Percentiles rank a stretch among this genome's conserved stretches.
Conservation (phyloP, 2,888 invertebrate species). For the Stenodema calcarata region DNA sequence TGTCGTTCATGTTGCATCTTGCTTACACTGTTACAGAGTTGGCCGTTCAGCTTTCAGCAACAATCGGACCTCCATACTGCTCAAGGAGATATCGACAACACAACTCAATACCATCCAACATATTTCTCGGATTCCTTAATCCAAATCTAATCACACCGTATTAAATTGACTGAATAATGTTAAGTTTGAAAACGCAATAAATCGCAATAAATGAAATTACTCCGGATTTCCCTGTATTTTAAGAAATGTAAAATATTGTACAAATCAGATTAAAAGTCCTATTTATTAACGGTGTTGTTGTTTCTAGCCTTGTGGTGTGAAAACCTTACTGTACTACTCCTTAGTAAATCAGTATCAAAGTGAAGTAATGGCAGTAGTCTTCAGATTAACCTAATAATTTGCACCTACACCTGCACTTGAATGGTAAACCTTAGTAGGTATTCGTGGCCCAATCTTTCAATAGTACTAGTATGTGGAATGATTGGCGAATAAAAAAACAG, state of each 20-base stretch:
- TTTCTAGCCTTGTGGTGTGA: background rate
- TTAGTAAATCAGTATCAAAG: too few species aligned
- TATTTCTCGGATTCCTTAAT: constrained; percentile 34
- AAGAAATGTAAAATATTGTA: background rate
- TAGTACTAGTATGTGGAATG: background rate
- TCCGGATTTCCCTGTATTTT: background rate
- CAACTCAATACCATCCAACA: background rate
- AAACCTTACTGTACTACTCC: too few species aligned
- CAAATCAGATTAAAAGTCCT: background rate
- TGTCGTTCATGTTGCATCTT: too few species aligned
- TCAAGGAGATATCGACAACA: background rate
- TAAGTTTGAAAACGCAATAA: background rate
- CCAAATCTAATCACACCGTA: constrained; percentile 12
- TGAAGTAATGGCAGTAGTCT: too few species aligned
- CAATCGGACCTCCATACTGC: constrained; percentile 2
- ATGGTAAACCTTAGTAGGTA: background rate
- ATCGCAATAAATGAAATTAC: background rate
- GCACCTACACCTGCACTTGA: too few species aligned
- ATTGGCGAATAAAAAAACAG: background rate
- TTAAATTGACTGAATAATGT: background rate
- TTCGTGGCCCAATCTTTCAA: background rate
- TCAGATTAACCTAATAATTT: too few species aligned
- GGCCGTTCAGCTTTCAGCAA: constrained; percentile 54
- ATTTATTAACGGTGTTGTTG: background rate
- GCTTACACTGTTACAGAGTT: constrained; percentile 45